Evolutionary conservation across 2,113 vertebrate genomes (phyloP).

Genomic region (Hipposideros armiger): DNA sequence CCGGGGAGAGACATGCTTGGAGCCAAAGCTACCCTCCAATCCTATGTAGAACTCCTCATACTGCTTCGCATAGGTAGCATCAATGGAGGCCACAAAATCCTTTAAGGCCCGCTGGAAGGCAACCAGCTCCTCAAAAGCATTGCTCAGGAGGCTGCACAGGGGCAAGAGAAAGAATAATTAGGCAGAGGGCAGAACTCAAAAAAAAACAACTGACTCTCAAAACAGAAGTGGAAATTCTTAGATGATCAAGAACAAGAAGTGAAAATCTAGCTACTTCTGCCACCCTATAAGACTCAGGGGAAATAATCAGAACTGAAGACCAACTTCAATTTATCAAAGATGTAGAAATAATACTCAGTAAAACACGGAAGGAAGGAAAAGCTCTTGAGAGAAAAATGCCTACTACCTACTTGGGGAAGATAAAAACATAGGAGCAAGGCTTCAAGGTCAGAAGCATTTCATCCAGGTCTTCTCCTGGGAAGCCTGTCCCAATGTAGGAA

Average conservation of each 20-base stretch:
- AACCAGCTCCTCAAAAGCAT: conserved; percentile 94
- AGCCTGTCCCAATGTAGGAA: background rate
- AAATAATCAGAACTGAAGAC: background rate
- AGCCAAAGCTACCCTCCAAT: conserved; percentile 97
- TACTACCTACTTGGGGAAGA: background rate
- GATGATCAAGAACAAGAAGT: background rate
- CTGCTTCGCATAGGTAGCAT: conserved; percentile 97
- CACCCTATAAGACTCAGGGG: background rate
- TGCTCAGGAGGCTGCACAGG: conserved; percentile 91
- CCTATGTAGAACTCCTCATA: conserved; percentile 97
- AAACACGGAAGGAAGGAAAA: background rate
- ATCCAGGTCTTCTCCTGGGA: background rate
- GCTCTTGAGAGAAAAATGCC: background rate
- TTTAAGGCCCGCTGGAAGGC: conserved; percentile 97
- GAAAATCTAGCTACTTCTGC: background rate
- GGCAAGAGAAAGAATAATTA: conserved; percentile 17
- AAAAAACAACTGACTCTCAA: background rate
- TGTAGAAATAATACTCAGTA: background rate
- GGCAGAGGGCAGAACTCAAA: background rate
- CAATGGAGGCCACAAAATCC: conserved; percentile 94
- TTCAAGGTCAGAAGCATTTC: background rate
- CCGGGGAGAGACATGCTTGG: conserved; percentile 95
- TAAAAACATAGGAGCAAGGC: background rate
- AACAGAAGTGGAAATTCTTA: background rate
- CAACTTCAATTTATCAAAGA: background rate